These are phyloP conservation scores for Maconellicoccus hirsutus DNA, from an alignment of 1,140 invertebrate genomes.

Conservation along the genomic window DNA sequence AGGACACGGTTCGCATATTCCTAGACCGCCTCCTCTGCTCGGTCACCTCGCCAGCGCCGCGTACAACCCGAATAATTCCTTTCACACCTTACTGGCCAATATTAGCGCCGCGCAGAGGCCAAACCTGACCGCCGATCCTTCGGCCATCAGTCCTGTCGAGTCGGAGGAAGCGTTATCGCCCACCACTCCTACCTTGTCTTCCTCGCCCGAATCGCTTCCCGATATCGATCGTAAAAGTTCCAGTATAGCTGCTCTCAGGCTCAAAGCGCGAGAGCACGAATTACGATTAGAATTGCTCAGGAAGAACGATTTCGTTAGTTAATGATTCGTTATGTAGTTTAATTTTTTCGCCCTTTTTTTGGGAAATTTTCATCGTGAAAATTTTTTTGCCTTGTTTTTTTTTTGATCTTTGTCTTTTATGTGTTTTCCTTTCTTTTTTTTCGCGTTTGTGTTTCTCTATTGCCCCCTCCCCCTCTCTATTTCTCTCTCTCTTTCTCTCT, in stretches of 20 bases:
- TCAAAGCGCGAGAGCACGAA: conserved; percentile 87
- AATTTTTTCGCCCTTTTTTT: neutral
- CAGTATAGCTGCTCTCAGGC: conserved; percentile 76
- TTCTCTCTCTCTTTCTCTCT: neutral
- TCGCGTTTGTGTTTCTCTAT: neutral
- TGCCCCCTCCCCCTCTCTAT: neutral
- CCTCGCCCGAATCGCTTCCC: conserved; percentile 34
- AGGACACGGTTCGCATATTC: conserved; percentile 45
- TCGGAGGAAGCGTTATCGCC: conserved; percentile 38
- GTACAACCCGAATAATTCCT: conserved; percentile 57
- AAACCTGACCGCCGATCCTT: conserved; percentile 37
- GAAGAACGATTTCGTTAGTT: conserved; percentile 13
- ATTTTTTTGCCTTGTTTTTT: neutral
- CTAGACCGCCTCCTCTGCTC: conserved; percentile 44
- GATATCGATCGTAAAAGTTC: conserved; percentile 72
- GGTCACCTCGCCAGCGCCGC: conserved; percentile 41
- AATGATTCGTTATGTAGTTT: neutral
- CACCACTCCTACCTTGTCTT: conserved; percentile 17
- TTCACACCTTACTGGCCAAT: conserved; percentile 71
- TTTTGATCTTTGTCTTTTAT: neutral
- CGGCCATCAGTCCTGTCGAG: conserved; percentile 33
- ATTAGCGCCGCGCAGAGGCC: conserved; percentile 55
- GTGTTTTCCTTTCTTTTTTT: no score
- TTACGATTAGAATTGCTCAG: conserved; percentile 34
- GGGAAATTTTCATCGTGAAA: neutral